phyloP scores from a whole-genome alignment of 2,888 invertebrate species.

The Aphrophora alni region DNA sequence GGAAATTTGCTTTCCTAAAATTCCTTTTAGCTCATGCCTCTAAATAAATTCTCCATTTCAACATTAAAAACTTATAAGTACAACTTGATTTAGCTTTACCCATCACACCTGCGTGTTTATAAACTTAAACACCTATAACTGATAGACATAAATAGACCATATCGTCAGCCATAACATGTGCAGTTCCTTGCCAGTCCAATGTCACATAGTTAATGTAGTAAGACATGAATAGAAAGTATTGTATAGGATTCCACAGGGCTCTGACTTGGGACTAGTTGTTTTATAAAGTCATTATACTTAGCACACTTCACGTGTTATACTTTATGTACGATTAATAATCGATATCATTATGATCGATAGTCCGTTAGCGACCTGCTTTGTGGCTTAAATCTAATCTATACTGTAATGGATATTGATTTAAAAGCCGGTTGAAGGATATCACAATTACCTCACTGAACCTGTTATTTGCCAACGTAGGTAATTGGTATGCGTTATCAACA shows the following conservation, averaged over 20 bases:
- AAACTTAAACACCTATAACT: too few species aligned
- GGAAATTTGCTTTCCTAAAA: too few species aligned
- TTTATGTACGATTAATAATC: background rate
- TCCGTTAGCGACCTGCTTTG: background rate
- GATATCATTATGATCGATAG: background rate
- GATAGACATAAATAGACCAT: too few species aligned
- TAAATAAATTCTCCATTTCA: too few species aligned
- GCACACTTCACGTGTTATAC: background rate
- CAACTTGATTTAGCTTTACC: too few species aligned
- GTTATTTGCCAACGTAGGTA: background rate
- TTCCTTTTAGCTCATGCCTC: too few species aligned
- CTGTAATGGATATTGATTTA: conserved; percentile 6
- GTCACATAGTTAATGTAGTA: too few species aligned
- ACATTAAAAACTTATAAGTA: too few species aligned
- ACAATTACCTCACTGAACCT: background rate
- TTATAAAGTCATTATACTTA: background rate
- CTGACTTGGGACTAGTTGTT: background rate
- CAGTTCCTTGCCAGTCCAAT: too few species aligned
- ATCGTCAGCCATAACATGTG: too few species aligned
- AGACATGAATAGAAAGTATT: background rate
- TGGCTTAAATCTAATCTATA: background rate
- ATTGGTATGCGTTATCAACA: background rate
- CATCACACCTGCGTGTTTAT: too few species aligned
- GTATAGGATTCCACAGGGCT: background rate
- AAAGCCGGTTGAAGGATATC: conserved; percentile 9